Evolutionary conservation across 2,113 vertebrate species (phyloP).

Genomic region (Mesocricetus auratus): DNA sequence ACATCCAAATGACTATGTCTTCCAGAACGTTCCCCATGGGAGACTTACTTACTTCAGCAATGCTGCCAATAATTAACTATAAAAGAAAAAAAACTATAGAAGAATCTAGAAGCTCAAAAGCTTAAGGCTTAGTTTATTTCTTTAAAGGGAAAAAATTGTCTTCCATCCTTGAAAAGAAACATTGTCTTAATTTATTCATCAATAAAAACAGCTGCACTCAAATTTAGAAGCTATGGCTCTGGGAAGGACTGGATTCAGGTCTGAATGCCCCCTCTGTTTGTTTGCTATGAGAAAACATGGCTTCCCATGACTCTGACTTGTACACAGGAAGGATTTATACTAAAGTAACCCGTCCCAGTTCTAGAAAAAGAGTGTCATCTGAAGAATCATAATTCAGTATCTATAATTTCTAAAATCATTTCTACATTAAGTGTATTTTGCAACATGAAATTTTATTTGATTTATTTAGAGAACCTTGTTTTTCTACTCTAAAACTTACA

Average conservation of each 20-base stretch:
- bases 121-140: constrained; percentile 41
- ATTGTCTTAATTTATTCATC: constrained; percentile 29
- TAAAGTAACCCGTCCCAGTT: not conserved
- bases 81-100: constrained; percentile 8
- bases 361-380: not conserved
- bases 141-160: not conserved
- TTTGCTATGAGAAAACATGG: constrained; percentile 13
- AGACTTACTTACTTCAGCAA: constrained; percentile 24
- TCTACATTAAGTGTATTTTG: constrained; percentile 55
- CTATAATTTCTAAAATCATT: constrained; percentile 42
- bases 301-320: not conserved
- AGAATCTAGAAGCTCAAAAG: constrained; percentile 60
- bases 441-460: constrained; percentile 38
- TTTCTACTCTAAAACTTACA: constrained; percentile 39
- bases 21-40: not conserved
- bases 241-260: not conserved
- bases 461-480: constrained; percentile 31
- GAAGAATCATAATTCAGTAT: constrained; percentile 21
- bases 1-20: constrained; percentile 4
- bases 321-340: not conserved
- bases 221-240: not conserved
- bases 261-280: constrained; percentile 11
- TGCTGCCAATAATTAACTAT: constrained; percentile 4
- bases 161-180: constrained; percentile 40
- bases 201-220: constrained; percentile 46